These are phyloP conservation scores for Eudemis profundana DNA, from an alignment of 2,888 invertebrate species.

Conservation along the genomic window DNA sequence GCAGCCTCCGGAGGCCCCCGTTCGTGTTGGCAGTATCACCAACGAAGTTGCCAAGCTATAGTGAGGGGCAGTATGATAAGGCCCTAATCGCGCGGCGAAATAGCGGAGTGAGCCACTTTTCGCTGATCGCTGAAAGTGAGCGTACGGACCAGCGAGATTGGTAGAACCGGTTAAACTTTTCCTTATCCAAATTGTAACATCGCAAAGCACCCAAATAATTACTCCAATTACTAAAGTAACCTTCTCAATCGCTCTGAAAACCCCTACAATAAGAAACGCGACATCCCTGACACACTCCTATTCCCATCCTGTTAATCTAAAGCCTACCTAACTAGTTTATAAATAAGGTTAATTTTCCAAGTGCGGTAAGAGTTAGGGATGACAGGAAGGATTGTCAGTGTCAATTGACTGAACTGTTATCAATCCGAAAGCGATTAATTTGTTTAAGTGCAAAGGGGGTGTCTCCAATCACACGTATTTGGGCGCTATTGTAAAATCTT, in stretches of 20 bases:
- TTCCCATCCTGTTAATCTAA: neutral
- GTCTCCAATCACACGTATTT: conserved; percentile 16
- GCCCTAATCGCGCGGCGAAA: no score
- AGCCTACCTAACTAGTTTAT: neutral
- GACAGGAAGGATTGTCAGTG: conserved; percentile 22
- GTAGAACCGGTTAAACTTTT: no score
- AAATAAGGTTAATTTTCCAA: conserved; percentile 12
- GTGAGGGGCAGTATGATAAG: no score
- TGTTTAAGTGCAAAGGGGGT: conserved; percentile 25
- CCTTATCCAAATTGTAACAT: neutral
- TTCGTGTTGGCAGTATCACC: no score
- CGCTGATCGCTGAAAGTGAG: no score
- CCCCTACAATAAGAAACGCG: conserved; percentile 15
- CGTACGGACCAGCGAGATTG: no score
- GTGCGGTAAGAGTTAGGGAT: neutral
- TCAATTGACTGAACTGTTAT: conserved; percentile 27
- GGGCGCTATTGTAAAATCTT: neutral
- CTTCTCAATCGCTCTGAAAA: conserved; percentile 12
- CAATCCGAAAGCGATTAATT: conserved; percentile 37
- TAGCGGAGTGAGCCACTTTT: no score
- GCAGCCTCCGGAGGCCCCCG: no score
- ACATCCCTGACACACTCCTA: neutral
- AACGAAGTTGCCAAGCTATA: no score
- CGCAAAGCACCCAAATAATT: neutral
- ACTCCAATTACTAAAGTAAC: conserved; percentile 30